Percentiles rank a stretch among this genome's conserved stretches.
Conservation (phyloP, 2,888 invertebrate genomes). For the Lacanobia wlatinum region DNA sequence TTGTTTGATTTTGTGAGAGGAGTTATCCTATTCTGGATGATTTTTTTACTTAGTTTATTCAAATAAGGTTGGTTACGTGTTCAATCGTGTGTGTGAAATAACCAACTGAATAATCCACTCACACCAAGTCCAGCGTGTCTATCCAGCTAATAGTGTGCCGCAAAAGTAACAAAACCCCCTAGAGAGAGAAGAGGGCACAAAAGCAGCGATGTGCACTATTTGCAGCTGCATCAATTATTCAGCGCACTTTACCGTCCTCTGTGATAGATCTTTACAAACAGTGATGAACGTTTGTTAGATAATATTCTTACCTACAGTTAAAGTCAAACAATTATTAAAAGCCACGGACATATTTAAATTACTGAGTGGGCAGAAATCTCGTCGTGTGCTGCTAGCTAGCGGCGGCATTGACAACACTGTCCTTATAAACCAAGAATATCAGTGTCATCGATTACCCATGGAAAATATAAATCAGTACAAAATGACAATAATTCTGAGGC, state of each 20-base stretch:
- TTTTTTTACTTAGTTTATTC: constrained; percentile 27
- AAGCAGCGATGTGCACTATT: constrained; percentile 28
- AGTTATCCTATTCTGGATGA: constrained; percentile 30
- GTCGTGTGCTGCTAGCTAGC: background rate
- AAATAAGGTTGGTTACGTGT: background rate
- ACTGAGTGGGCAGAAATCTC: background rate
- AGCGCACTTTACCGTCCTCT: constrained; percentile 17
- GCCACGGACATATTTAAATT: background rate
- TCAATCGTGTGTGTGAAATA: background rate
- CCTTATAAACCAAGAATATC: background rate
- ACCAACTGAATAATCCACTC: background rate
- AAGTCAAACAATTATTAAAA: background rate
- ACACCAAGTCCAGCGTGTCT: background rate
- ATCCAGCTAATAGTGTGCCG: background rate
- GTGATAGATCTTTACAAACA: constrained; percentile 19
- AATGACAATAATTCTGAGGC: too few species aligned
- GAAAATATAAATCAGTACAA: too few species aligned
- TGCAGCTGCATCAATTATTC: constrained; percentile 41
- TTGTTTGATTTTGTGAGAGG: constrained; percentile 51
- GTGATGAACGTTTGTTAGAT: background rate
- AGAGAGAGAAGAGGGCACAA: background rate
- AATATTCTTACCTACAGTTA: background rate
- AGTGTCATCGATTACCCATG: background rate
- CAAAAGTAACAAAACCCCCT: background rate
- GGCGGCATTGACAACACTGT: background rate